Evolutionary conservation across 2,113 vertebrate species (phyloP).

Genomic region (Fregata magnificens): DNA sequence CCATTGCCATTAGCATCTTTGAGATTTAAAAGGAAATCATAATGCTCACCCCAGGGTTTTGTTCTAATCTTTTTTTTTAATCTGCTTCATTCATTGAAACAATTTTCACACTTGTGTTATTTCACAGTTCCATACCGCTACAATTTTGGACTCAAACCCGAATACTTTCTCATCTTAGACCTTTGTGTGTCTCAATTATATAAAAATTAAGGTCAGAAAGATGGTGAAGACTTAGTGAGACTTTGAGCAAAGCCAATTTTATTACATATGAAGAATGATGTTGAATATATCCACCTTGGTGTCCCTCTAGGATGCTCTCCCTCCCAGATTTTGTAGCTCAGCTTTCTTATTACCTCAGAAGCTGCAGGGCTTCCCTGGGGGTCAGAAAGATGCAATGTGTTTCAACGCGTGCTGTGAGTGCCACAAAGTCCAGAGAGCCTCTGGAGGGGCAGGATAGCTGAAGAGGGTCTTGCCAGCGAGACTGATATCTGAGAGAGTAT

Average conservation of each 20-base stretch:
- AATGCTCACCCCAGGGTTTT: neutral
- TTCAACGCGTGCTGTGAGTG: neutral
- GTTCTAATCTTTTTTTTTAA: neutral
- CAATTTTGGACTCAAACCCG: neutral
- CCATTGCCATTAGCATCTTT: neutral
- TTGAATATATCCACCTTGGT: neutral
- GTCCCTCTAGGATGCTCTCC: neutral
- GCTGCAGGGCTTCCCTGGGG: neutral
- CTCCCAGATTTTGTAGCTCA: neutral
- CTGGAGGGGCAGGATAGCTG: neutral
- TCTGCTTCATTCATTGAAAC: neutral
- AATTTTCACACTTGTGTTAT: neutral
- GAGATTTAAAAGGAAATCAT: neutral
- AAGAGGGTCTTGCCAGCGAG: neutral
- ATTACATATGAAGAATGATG: neutral
- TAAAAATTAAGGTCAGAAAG: neutral
- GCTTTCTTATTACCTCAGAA: neutral
- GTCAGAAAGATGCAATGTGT: neutral
- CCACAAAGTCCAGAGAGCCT: neutral
- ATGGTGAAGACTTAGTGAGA: neutral
- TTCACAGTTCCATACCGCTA: neutral
- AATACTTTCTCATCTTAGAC: neutral
- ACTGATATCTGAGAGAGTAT: neutral
- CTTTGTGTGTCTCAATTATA: neutral
- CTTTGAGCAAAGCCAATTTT: neutral